phyloP scores from a whole-genome alignment of 1,140 invertebrate genomes.

The Anagrus nilaparvatae region DNA sequence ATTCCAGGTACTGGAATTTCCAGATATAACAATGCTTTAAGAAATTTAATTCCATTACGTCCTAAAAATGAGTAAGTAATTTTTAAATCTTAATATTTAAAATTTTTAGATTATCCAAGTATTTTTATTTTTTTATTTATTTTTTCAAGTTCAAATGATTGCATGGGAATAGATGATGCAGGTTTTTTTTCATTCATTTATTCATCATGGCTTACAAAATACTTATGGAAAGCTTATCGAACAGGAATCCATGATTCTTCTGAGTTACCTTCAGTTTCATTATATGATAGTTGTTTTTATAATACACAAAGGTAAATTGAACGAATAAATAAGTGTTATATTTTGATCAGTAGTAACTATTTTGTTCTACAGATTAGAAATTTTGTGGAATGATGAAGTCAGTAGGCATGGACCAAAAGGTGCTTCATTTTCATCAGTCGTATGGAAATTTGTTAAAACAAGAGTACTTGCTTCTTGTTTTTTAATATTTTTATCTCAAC shows the following conservation, averaged over 20 bases:
- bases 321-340: not conserved
- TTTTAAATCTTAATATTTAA: too few species aligned
- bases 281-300: slow-evolving; percentile 42
- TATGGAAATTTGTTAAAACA: slow-evolving; percentile 48
- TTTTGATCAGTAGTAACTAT: not conserved
- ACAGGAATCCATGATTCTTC: slow-evolving; percentile 33
- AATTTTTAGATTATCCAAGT: too few species aligned
- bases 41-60: slow-evolving; percentile 27
- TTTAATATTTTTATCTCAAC: slow-evolving; percentile 43
- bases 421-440: slow-evolving; percentile 44
- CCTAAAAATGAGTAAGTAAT: slow-evolving; percentile 19
- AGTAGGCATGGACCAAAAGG: slow-evolving; percentile 50
- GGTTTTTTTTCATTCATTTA: slow-evolving; percentile 46
- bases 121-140: too few species aligned
- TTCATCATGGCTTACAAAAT: slow-evolving; percentile 48
- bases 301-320: slow-evolving; percentile 37
- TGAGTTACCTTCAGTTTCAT: slow-evolving; percentile 43
- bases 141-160: too few species aligned
- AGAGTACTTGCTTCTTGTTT: slow-evolving; percentile 43
- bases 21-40: slow-evolving; percentile 24
- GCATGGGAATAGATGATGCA: slow-evolving; percentile 42
- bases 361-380: slow-evolving; percentile 35
- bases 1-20: slow-evolving; percentile 15
- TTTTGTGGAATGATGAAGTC: slow-evolving; percentile 46
- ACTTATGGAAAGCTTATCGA: slow-evolving; percentile 47